Evolutionary conservation across 2,113 vertebrate genomes (phyloP).

Genomic region (Vombatus ursinus): DNA sequence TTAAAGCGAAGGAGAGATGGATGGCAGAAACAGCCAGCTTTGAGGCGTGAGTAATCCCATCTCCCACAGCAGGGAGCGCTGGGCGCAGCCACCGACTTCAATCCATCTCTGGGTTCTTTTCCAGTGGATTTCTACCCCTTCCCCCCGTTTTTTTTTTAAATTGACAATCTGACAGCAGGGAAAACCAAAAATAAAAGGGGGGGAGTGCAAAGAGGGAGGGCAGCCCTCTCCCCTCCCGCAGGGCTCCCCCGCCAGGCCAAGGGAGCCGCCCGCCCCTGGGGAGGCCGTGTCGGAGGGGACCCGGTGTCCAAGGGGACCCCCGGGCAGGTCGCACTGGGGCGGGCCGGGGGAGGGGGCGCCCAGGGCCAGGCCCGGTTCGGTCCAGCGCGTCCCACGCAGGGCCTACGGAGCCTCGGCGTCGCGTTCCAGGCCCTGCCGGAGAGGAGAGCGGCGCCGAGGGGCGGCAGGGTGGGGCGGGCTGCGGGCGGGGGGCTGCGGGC

Average conservation of each 20-base stretch:
- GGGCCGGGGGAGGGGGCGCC: neutral
- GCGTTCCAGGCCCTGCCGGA: neutral
- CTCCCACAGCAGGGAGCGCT: neutral
- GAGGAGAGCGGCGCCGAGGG: neutral
- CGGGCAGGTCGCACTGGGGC: too few relatives aligned
- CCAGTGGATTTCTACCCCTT: neutral
- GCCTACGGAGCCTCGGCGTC: neutral
- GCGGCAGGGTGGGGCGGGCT: neutral
- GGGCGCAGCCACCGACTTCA: neutral
- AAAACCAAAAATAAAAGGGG: neutral
- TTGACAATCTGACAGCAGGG: neutral
- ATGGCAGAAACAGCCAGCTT: neutral
- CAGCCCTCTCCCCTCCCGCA: neutral
- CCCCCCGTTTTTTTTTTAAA: neutral
- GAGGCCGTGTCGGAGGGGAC: neutral
- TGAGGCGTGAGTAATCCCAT: neutral
- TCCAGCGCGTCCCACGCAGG: neutral
- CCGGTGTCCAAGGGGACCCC: neutral
- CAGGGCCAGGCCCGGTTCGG: neutral
- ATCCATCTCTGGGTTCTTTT: neutral
- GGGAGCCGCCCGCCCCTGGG: neutral
- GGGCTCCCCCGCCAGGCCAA: neutral
- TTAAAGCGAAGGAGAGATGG: neutral
- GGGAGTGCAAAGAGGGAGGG: neutral
- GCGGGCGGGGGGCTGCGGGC: neutral